Evolutionary conservation across 1,140 invertebrate genomes (phyloP).

Genomic region (Penaeus indicus): DNA sequence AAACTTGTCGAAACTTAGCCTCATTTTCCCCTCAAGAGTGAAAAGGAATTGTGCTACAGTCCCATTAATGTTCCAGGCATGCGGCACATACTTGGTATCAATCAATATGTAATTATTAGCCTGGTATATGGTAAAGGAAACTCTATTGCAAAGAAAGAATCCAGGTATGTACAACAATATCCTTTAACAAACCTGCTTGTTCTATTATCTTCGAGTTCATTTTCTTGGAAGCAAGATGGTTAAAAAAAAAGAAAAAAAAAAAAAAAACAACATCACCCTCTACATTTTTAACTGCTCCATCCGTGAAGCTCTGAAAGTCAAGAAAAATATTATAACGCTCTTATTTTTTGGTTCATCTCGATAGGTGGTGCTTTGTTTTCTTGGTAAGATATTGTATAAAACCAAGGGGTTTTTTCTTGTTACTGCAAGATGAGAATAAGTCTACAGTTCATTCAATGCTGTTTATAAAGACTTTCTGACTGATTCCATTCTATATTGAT

Average conservation of each 20-base stretch:
- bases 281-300: constrained; percentile 58
- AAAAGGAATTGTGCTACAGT: neutral
- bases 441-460: no score
- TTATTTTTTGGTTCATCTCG: no score
- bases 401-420: no score
- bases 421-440: no score
- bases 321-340: neutral
- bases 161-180: neutral
- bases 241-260: no score
- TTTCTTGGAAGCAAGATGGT: constrained; percentile 80
- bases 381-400: no score
- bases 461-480: no score
- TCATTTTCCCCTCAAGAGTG: no score
- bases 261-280: constrained; percentile 76
- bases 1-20: no score
- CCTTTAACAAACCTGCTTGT: constrained; percentile 72
- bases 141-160: neutral
- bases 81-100: constrained; percentile 24
- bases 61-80: constrained; percentile 3
- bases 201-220: constrained; percentile 78
- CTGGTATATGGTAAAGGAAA: neutral
- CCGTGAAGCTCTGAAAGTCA: constrained; percentile 47
- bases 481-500: no score
- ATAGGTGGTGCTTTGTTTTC: no score
- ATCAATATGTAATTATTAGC: constrained; percentile 17